Conservation (phyloP, 2,888 invertebrate genomes). For the Bellardia bayeri region DNA sequence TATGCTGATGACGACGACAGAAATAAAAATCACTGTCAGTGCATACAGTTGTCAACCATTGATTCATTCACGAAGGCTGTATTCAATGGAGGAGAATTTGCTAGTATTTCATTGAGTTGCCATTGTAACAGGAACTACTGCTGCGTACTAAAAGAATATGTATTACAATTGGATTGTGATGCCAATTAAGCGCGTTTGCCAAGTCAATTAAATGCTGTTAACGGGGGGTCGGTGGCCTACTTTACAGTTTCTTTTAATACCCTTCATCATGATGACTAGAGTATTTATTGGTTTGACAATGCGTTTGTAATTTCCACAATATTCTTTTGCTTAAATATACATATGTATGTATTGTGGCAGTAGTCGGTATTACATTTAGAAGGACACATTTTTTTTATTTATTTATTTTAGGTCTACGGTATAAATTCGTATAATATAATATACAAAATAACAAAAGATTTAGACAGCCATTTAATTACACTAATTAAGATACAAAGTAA, state of each 20-base stretch:
- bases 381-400: no score
- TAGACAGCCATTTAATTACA: no score
- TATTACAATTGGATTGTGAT: slow-evolving; percentile 51
- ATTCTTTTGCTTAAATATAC: no score
- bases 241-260: slow-evolving; percentile 4
- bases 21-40: slow-evolving; percentile 42
- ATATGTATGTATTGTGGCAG: no score
- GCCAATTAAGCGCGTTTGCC: slow-evolving; percentile 60
- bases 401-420: no score
- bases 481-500: no score
- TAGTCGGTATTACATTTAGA: no score
- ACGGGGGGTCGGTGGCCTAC: background rate
- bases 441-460: no score
- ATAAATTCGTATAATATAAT: no score
- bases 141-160: background rate
- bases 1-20: background rate
- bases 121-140: background rate
- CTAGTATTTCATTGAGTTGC: background rate
- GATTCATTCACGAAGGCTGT: slow-evolving; percentile 4
- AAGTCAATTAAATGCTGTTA: slow-evolving; percentile 53
- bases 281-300: no score
- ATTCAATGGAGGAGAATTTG: background rate
- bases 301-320: no score
- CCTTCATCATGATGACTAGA: no score
- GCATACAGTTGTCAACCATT: slow-evolving; percentile 18